These are phyloP conservation scores for Leptinotarsa peninsularis DNA, from an alignment of 2,888 invertebrate species.

Conservation along the genomic window DNA sequence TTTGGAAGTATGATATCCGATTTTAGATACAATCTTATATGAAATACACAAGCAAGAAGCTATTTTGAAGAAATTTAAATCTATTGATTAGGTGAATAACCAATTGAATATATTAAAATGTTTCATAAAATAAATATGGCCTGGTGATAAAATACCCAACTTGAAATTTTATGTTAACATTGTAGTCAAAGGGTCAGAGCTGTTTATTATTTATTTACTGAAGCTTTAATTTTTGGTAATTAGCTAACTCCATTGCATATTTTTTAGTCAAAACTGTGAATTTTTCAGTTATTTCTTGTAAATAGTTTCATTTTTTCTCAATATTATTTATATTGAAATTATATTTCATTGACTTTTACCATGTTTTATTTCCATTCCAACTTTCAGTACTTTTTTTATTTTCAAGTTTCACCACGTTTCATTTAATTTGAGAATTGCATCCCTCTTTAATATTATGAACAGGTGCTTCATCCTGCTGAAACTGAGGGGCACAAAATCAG, in stretches of 20 bases:
- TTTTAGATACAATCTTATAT: too few relatives aligned
- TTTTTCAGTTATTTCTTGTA: neutral
- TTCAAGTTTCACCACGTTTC: neutral
- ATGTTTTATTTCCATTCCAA: neutral
- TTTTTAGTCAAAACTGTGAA: neutral
- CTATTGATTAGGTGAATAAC: neutral
- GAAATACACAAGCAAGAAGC: too few relatives aligned
- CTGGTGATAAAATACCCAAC: neutral
- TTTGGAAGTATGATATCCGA: too few relatives aligned
- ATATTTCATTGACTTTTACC: neutral
- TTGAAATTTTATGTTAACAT: too few relatives aligned
- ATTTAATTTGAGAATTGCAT: too few relatives aligned
- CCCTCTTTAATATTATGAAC: too few relatives aligned
- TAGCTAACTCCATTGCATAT: neutral
- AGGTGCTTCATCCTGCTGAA: too few relatives aligned
- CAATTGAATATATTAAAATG: neutral
- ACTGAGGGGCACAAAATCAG: too few relatives aligned
- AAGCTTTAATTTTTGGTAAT: neutral
- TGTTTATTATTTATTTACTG: neutral
- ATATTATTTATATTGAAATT: slow-evolving; percentile 1
- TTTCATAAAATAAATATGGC: neutral
- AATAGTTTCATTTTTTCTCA: neutral
- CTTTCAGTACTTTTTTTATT: neutral
- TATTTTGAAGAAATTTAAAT: neutral
- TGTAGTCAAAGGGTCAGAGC: neutral